Base-by-base conservation (phyloP, 2,888 invertebrate genomes). In the Lepeophtheirus nordmannii region DNA sequence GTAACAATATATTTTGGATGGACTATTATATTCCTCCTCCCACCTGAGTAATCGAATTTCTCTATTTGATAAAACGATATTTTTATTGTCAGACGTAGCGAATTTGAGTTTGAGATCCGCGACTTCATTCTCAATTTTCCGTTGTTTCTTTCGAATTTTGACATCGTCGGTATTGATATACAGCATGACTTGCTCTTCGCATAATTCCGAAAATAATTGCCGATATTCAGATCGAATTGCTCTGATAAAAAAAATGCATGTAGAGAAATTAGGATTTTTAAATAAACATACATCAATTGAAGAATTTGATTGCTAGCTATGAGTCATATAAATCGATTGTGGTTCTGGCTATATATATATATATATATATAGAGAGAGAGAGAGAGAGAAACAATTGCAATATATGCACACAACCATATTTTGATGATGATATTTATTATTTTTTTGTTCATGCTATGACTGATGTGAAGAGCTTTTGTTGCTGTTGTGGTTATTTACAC, bases 71-170 rank as follows among this genome's bases (percentile, higher is more conserved):
- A 92, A 78, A 62, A 92, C 92, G 74, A 92, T 85, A 74, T 87
- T 89, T 73, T 77, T 77, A 39, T 73, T 73, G 58, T 74, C 73
- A 59, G 85, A 84, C 7, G 86, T 83, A 59, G 74, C 73, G 72
- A 92, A 78, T 77, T 90, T 89, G 61, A 81, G 81, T 72, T 88
- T 84, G 65, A 92, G 78, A 75, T 91, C 91, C n/a, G 84, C 81
- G 2, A 92, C 86, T 78, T 92, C 92, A 11, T 87, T 88, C 74
- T 89, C 89, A 17, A 90, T 86, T 80, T 92, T 92, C 67, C 92
- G 81, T 75, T 89, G 88, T 69, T 89, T 84, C 74, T 92, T 91
- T 67, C 87, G 83, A 71, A 85, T 79, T 76, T 90, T 89, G 0
- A 92, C 89, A 73, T 87, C 86, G 68, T 84, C 84, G 1, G 90